A percentile compares a stretch with the other conserved stretches of the same genome.
These are phyloP conservation scores for Entomobrya multifasciata DNA, from an alignment of 2,888 invertebrate species.

Conservation along the genomic window DNA sequence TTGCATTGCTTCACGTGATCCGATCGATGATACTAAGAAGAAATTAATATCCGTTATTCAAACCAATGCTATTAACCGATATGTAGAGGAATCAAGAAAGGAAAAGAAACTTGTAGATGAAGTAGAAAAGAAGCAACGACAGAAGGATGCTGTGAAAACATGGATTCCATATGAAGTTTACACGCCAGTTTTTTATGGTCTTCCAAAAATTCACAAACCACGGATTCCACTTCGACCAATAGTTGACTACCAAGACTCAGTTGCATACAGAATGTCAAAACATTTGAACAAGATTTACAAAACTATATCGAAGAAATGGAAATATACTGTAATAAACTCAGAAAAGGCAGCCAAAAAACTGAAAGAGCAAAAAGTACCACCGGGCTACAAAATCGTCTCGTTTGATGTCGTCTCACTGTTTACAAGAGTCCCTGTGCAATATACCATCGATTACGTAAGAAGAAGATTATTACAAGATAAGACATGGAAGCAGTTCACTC, in stretches of 20 bases:
- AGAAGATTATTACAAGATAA: background rate
- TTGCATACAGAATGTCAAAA: background rate
- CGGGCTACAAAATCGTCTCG: background rate
- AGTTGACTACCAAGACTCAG: slow-evolving; percentile 13
- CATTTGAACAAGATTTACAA: background rate
- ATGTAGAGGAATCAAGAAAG: too few relatives aligned
- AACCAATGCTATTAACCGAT: too few relatives aligned
- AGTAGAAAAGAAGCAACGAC: too few relatives aligned
- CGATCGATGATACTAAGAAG: background rate
- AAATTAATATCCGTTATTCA: background rate
- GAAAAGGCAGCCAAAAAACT: background rate
- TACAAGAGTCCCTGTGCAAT: background rate
- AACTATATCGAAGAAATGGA: background rate
- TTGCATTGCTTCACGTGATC: background rate
- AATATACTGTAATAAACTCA: background rate
- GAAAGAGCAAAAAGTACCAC: background rate
- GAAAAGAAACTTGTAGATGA: too few relatives aligned
- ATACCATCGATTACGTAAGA: background rate
- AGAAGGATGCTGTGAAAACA: too few relatives aligned
- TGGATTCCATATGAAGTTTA: background rate
- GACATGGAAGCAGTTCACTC: background rate
- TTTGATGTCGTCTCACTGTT: background rate
- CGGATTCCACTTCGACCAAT: slow-evolving; percentile 28
- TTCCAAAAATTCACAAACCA: slow-evolving; percentile 41
- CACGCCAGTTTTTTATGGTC: slow-evolving; percentile 20